Evolutionary conservation across 1,140 invertebrate species (phyloP).

Genomic region (Coptotermes formosanus): DNA sequence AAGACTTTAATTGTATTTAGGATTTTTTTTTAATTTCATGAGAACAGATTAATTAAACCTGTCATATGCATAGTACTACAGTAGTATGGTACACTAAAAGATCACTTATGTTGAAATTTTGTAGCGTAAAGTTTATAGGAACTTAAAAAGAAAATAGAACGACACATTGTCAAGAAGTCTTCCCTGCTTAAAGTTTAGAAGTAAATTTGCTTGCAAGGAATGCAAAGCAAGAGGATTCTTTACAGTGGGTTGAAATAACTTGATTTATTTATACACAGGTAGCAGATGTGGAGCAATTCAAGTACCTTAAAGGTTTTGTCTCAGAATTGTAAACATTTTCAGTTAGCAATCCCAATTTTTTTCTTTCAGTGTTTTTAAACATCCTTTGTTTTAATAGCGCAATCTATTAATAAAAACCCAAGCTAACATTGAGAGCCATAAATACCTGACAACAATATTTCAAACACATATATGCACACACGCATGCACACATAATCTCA

Average conservation of each 20-base stretch:
- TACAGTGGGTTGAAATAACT: too few species aligned
- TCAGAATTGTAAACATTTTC: background rate
- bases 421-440: slow-evolving; percentile 9
- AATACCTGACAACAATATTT: slow-evolving; percentile 17
- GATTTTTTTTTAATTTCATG: background rate
- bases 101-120: background rate
- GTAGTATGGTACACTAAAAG: background rate
- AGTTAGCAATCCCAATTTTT: background rate
- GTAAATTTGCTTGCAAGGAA: background rate
- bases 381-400: background rate
- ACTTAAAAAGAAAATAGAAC: background rate
- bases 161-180: background rate
- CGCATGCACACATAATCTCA: background rate
- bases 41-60: slow-evolving; percentile 8
- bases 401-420: slow-evolving; percentile 19
- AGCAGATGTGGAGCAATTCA: background rate
- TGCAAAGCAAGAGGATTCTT: background rate
- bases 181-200: background rate
- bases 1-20: background rate
- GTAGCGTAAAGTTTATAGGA: background rate
- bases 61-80: background rate
- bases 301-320: background rate
- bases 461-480: background rate
- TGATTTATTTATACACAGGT: slow-evolving; percentile 7
- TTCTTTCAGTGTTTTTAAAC: background rate